These are phyloP conservation scores for Candidula unifasciata DNA, from an alignment of 2,888 invertebrate genomes.

Conservation along the genomic window DNA sequence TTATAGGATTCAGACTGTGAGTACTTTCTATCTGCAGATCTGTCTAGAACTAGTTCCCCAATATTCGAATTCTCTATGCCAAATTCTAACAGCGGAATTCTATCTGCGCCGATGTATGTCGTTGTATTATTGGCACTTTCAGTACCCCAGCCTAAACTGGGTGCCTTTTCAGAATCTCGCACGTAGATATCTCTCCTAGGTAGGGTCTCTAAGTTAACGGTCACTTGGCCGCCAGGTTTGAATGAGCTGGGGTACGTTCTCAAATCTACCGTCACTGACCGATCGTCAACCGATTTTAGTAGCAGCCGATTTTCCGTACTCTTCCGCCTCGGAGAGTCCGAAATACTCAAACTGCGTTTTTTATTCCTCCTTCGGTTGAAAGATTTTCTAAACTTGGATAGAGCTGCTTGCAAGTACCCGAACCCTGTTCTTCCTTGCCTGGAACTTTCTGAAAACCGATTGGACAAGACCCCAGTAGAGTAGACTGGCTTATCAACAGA, in stretches of 20 bases:
- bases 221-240: not conserved
- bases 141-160: not conserved
- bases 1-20: constrained; percentile 4
- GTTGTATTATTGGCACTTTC: not conserved
- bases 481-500: constrained; percentile 15
- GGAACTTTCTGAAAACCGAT: not conserved
- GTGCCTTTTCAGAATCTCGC: not conserved
- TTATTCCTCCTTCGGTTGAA: constrained; percentile 17
- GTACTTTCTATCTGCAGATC: not conserved
- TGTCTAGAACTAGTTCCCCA: not conserved
- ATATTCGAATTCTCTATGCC: not conserved
- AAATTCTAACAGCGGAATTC: not conserved
- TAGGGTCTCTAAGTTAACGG: not conserved
- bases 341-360: constrained; percentile 17
- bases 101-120: not conserved
- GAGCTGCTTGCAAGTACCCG: constrained; percentile 18
- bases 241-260: not conserved
- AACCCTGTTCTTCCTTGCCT: constrained; percentile 1
- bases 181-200: not conserved
- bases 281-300: not conserved
- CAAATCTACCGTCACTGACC: not conserved
- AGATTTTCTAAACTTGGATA: constrained; percentile 2
- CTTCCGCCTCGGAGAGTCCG: constrained; percentile 1
- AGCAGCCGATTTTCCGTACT: not conserved
- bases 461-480: not conserved